Conservation (phyloP, 92 coral and sea anemone species). For the Porites evermanni region DNA sequence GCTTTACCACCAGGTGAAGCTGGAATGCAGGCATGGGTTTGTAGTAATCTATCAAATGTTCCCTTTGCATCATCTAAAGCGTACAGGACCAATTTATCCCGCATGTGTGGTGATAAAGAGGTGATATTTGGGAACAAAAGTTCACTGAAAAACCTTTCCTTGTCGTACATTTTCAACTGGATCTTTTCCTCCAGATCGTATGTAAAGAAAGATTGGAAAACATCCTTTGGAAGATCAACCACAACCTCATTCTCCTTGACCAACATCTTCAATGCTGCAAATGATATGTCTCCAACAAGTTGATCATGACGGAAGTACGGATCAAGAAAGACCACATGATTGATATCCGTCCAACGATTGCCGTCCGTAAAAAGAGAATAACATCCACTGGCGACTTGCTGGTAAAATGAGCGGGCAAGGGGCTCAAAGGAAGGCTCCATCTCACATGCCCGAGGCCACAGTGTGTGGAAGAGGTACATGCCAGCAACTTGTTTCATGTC, state of each 20-base stretch:
- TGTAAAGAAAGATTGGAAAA: constrained; percentile 51
- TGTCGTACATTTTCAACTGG: constrained; percentile 38
- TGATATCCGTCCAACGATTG: constrained; percentile 49
- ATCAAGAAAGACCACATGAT: constrained; percentile 59
- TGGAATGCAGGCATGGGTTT: constrained; percentile 70
- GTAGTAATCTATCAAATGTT: constrained; percentile 26
- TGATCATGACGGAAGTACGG: constrained; percentile 57
- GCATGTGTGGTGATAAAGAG: background rate
- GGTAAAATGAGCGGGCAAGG: constrained; percentile 53
- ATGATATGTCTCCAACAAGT: constrained; percentile 52
- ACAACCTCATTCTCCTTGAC: constrained; percentile 15
- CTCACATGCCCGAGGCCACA: constrained; percentile 57
- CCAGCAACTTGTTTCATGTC: constrained; percentile 43
- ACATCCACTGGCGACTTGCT: background rate
- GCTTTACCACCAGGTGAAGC: constrained; percentile 65
- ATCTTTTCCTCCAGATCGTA: constrained; percentile 35
- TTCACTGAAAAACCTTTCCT: constrained; percentile 61
- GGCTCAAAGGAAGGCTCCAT: constrained; percentile 30
- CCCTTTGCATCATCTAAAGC: constrained; percentile 52
- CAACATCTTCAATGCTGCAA: constrained; percentile 33
- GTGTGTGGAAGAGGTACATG: constrained; percentile 31
- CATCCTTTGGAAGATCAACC: constrained; percentile 65
- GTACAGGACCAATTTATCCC: constrained; percentile 62
- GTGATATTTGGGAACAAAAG: constrained; percentile 70
- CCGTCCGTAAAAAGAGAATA: constrained; percentile 59